Evolutionary conservation across 2,113 vertebrate genomes (phyloP), one percentile per base, ranked within the genome.

Genomic region (Pleuronectes platessa): DNA sequence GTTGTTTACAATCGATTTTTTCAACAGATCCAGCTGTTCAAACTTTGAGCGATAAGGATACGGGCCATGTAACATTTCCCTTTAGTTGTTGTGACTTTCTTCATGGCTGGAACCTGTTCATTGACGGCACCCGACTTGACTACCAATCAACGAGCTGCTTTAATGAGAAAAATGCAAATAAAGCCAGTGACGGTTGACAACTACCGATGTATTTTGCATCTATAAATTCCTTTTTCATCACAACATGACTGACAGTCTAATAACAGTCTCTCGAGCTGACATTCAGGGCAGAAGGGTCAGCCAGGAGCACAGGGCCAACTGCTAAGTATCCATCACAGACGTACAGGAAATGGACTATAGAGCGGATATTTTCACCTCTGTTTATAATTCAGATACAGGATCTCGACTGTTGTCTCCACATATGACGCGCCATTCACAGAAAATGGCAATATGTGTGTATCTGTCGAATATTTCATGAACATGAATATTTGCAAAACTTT

Each of bases 191-290:
- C 40, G 80, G 65, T 47, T 67, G 53, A 31, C 53, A 60, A 49
- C 55, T 40, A 74, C 65, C 31, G 10, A 21, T 54, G 74, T 59
- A 68, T 76, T 84, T 88, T 78, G 35, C 68, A 68, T 81, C 76
- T 76, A 79, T 86, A 86, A 90, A 92, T 90, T 87, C 68, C 84
- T 78, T 67, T 55, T 83, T 88, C 70, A 83, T 90, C 78, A 71
- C 76, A 76, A 62, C 63, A 70, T 11, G 66, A 59, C 76, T 92
- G 91, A 90, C 73, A 24, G 88, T 73, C 63, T 86, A 89, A 84
- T 76, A 77, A 77, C 60, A 56, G 54, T 17, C 2, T 42, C 37
- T 18, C 4, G 4, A 60, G 37, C 27, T 20, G 20, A 51, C 42
- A 61, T 12, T 21, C 35, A 9, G 20, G 47, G 21, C 45, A 18